Percentiles rank a stretch among this genome's conserved stretches.
phyloP scores from a whole-genome alignment of 1,140 invertebrate genomes.

The Drosophila micromelanica region DNA sequence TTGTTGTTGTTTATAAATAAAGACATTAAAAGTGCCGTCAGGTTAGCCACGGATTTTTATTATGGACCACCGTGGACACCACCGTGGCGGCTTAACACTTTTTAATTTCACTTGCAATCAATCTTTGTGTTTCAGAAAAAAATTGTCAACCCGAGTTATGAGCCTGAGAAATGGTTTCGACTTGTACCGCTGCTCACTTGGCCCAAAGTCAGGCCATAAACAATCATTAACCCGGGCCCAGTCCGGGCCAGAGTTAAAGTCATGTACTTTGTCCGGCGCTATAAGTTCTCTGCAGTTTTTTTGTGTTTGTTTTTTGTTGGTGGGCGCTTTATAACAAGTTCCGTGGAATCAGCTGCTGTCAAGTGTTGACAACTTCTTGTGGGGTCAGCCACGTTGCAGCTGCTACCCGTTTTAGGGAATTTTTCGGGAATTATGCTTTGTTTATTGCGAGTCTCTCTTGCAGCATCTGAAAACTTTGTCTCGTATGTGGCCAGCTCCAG shows the following conservation, averaged over 20 bases:
- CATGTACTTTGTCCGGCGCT: constrained; percentile 29
- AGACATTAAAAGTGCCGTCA: constrained; percentile 80
- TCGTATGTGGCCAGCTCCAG: constrained; percentile 30
- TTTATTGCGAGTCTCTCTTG: constrained; percentile 52
- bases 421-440: constrained; percentile 72
- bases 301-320: not conserved
- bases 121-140: constrained; percentile 47
- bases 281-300: constrained; percentile 25
- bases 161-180: constrained; percentile 65
- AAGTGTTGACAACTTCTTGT: constrained; percentile 77
- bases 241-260: constrained; percentile 29
- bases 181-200: constrained; percentile 9
- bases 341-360: constrained; percentile 63
- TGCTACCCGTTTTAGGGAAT: constrained; percentile 29
- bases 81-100: constrained; percentile 72
- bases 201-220: constrained; percentile 59
- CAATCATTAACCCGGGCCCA: constrained; percentile 62
- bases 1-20: constrained; percentile 79
- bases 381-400: constrained; percentile 53
- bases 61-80: constrained; percentile 67
- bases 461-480: not conserved
- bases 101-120: constrained; percentile 82
- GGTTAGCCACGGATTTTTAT: constrained; percentile 71
- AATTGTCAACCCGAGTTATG: constrained; percentile 59
- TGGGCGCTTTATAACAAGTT: constrained; percentile 60